Conservation (phyloP, 1,140 invertebrate genomes). For the Lordiphosa collinella region DNA sequence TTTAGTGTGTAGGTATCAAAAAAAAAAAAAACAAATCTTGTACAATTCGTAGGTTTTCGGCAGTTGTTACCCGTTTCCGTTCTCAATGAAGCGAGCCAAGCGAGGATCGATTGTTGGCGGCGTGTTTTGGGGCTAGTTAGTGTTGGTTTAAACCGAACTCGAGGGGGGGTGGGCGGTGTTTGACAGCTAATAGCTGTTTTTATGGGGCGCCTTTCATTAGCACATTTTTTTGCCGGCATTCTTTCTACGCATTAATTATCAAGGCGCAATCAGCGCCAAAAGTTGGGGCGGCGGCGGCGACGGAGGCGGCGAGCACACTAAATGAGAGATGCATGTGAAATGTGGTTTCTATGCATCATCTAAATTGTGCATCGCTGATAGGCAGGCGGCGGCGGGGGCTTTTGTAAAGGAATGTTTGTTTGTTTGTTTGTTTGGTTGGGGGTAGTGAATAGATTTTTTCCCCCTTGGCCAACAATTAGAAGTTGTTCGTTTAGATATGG, state of each 20-base stretch:
- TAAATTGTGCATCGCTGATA: slow-evolving; percentile 49
- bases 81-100: not conserved
- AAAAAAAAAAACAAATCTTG: too few relatives aligned
- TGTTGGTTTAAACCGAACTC: not conserved
- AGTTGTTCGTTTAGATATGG: too few relatives aligned
- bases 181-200: slow-evolving; percentile 9
- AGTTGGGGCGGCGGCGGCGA: too few relatives aligned
- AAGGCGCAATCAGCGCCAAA: slow-evolving; percentile 3
- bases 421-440: too few relatives aligned
- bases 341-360: slow-evolving; percentile 46
- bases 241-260: slow-evolving; percentile 2
- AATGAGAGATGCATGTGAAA: slow-evolving; percentile 8
- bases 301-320: too few relatives aligned
- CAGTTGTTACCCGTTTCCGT: slow-evolving; percentile 29
- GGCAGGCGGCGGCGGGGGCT: slow-evolving; percentile 1
- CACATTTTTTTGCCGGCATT: slow-evolving; percentile 10
- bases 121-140: not conserved
- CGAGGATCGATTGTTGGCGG: not conserved
- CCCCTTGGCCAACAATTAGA: too few relatives aligned
- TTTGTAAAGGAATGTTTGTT: slow-evolving; percentile 2
- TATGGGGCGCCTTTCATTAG: slow-evolving; percentile 43
- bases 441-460: too few relatives aligned
- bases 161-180: not conserved
- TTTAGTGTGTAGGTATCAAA: slow-evolving; percentile 47
- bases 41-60: slow-evolving; percentile 28